These are phyloP conservation scores for Macrosteles quadrilineatus DNA, from an alignment of 1,140 invertebrate species.

Conservation along the genomic window DNA sequence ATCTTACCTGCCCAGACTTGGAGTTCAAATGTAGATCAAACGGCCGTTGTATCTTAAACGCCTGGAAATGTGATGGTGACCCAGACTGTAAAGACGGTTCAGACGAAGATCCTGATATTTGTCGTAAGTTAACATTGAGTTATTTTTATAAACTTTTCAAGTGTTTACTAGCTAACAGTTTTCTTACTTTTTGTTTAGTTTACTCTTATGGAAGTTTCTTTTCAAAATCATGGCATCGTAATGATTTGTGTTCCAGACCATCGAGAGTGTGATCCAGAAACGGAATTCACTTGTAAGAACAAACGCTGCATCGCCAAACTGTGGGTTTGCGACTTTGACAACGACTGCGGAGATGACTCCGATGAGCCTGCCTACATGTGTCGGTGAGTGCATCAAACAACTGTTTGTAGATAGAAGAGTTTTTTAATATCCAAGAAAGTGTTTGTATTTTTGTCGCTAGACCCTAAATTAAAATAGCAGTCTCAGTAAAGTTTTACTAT, in stretches of 20 bases:
- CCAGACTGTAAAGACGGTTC: conserved; percentile 92
- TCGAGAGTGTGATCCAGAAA: conserved; percentile 75
- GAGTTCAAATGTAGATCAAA: conserved; percentile 92
- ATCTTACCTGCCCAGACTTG: conserved; percentile 82
- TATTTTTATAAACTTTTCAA: neutral
- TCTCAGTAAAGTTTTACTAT: too few relatives aligned
- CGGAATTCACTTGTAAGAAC: conserved; percentile 86
- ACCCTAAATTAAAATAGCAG: too few relatives aligned
- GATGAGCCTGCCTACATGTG: conserved; percentile 94
- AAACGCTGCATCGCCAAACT: conserved; percentile 93
- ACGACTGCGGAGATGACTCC: conserved; percentile 91
- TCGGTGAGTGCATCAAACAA: conserved; percentile 54
- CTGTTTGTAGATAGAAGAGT: too few relatives aligned
- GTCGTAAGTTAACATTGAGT: conserved; percentile 68
- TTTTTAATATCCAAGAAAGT: too few relatives aligned
- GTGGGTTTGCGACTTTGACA: conserved; percentile 95
- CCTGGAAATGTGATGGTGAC: conserved; percentile 96
- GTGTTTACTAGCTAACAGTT: neutral
- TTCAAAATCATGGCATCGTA: too few relatives aligned
- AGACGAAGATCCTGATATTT: conserved; percentile 88
- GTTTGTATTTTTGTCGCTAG: too few relatives aligned
- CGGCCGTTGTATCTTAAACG: conserved; percentile 88
- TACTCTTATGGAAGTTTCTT: too few relatives aligned
- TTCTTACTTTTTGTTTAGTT: too few relatives aligned
- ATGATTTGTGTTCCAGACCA: conserved; percentile 71